Conservation (phyloP, 1,140 invertebrate species). For the Drosophila nebulosa region DNA sequence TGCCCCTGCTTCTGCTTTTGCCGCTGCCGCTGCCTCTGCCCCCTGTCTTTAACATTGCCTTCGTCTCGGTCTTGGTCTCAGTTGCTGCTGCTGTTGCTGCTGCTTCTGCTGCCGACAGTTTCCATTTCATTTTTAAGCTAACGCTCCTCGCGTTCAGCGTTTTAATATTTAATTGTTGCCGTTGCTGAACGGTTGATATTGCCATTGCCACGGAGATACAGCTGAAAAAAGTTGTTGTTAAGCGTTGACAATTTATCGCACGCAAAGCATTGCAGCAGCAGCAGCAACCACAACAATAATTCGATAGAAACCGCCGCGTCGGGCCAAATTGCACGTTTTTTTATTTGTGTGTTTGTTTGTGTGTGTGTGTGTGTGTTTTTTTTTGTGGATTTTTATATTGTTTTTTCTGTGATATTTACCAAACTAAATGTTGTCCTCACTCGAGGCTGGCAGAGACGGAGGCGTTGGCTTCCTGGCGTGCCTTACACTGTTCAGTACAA, state of each 20-base stretch:
- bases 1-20: too few relatives aligned
- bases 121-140: conserved; percentile 80
- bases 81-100: conserved; percentile 1
- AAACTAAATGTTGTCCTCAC: conserved; percentile 18
- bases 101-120: conserved; percentile 34
- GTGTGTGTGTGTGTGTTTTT: not conserved
- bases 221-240: conserved; percentile 1
- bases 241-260: conserved; percentile 14
- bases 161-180: conserved; percentile 76
- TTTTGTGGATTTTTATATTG: not conserved
- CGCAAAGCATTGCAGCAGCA: not conserved
- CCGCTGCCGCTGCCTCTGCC: conserved; percentile 23
- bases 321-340: conserved; percentile 15
- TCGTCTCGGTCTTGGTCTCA: not conserved
- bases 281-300: not conserved
- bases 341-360: conserved; percentile 12
- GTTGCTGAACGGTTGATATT: conserved; percentile 63
- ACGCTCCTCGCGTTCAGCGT: conserved; percentile 57
- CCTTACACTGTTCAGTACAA: not conserved
- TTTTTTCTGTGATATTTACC: not conserved
- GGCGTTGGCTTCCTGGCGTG: conserved; percentile 12
- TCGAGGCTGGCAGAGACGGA: not conserved
- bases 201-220: conserved; percentile 14
- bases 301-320: not conserved
- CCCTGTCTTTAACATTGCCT: not conserved